Percentiles rank a stretch among this genome's conserved stretches.
phyloP scores from a whole-genome alignment of 2,797 vertebrate genomes.

The Falco concolor region DNA sequence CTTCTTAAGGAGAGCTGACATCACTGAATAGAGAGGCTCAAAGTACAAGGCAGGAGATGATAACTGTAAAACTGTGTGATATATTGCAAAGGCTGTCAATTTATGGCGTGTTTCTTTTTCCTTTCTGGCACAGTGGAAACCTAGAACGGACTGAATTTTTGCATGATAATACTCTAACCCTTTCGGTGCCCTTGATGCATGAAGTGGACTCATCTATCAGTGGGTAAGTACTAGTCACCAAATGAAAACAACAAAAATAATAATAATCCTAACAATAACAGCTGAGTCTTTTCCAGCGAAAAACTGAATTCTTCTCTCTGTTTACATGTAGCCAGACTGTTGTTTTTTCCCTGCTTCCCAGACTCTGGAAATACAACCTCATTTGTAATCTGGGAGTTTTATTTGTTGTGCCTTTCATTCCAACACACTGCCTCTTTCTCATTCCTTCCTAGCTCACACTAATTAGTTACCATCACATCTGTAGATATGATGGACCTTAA shows the following conservation, averaged over 20 bases:
- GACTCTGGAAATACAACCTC: constrained; percentile 8
- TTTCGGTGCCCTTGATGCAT: constrained; percentile 87
- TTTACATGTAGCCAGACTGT: neutral
- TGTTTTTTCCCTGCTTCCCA: constrained; percentile 5
- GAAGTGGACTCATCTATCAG: constrained; percentile 92
- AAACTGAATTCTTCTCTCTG: neutral
- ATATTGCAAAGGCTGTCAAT: neutral
- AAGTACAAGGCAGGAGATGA: neutral
- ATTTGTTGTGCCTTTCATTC: neutral
- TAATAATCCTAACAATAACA: neutral
- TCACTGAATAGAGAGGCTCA: neutral
- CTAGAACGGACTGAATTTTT: constrained; percentile 82
- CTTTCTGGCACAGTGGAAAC: constrained; percentile 81
- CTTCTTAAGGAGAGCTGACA: neutral
- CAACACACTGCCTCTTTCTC: neutral
- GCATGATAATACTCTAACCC: constrained; percentile 84
- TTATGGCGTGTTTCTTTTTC: neutral
- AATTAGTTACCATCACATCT: neutral
- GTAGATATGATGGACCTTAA: neutral
- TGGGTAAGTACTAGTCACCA: constrained; percentile 79
- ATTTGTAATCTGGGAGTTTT: neutral
- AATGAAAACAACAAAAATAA: neutral
- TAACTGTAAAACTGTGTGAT: neutral
- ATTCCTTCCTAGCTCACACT: neutral
- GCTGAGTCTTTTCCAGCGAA: neutral